phyloP scores from a whole-genome alignment of 2,888 invertebrate species.

The Salpingus planirostris region DNA sequence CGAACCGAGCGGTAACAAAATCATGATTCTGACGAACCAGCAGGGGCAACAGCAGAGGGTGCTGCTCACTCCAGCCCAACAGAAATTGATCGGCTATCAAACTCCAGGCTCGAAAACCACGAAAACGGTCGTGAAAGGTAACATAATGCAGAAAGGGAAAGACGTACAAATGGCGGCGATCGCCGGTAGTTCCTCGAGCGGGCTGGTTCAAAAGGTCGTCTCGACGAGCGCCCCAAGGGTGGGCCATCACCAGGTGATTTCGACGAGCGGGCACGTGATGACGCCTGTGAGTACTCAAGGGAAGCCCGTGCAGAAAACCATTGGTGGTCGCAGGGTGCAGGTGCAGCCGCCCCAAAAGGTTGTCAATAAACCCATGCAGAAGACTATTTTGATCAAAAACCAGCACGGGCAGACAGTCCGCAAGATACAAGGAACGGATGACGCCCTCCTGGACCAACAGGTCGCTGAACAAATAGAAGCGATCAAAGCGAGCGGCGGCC shows the following conservation, averaged over 20 bases:
- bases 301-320: conserved; percentile 6
- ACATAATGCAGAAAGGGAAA: conserved; percentile 18
- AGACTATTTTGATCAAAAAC: conserved; percentile 39
- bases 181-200: conserved; percentile 10
- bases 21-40: conserved; percentile 56
- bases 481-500: conserved; percentile 33
- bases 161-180: conserved; percentile 6
- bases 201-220: conserved; percentile 8
- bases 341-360: conserved; percentile 10
- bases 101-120: conserved; percentile 21
- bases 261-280: conserved; percentile 8
- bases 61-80: conserved; percentile 52
- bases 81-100: conserved; percentile 50
- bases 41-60: conserved; percentile 53
- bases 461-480: conserved; percentile 40
- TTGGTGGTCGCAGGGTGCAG: conserved; percentile 10
- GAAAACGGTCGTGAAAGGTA: conserved; percentile 23
- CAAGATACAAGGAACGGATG: conserved; percentile 31
- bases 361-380: conserved; percentile 17
- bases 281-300: too few species aligned
- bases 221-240: too few species aligned
- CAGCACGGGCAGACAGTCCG: conserved; percentile 38
- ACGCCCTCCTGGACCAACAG: conserved; percentile 33
- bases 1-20: conserved; percentile 44
- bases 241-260: conserved; percentile 8